Percentiles rank a stretch among this genome's conserved stretches.
These are phyloP conservation scores for Tipula helvola DNA, from an alignment of 2,888 invertebrate genomes.

Conservation along the genomic window DNA sequence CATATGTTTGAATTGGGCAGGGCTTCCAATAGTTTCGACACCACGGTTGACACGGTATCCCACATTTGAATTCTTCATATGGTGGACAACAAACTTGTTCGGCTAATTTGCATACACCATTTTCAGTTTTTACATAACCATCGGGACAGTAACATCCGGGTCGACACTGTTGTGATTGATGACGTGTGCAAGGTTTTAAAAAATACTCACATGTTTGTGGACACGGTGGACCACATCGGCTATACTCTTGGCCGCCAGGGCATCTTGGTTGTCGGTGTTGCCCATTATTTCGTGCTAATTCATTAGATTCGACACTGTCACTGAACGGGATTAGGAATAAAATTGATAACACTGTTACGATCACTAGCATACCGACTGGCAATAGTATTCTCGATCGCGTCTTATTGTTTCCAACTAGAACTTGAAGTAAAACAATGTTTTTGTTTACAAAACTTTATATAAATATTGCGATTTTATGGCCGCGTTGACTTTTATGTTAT, in stretches of 20 bases:
- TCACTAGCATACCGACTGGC: not conserved
- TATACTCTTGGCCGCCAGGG: not conserved
- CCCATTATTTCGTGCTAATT: not conserved
- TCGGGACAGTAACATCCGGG: not conserved
- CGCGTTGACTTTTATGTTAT: not conserved
- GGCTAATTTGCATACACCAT: not conserved
- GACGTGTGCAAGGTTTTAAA: not conserved
- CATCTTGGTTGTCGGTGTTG: not conserved
- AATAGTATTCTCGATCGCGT: not conserved
- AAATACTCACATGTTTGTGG: not conserved
- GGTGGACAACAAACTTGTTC: not conserved
- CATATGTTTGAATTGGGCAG: not conserved
- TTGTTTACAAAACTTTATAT: not conserved
- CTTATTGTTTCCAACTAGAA: not conserved
- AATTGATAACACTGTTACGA: not conserved
- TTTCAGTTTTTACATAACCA: not conserved
- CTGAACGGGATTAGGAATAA: not conserved
- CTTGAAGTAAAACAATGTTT: not conserved
- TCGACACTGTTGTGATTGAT: not conserved
- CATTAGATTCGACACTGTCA: not conserved
- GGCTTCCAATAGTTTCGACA: not conserved
- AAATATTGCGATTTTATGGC: not conserved
- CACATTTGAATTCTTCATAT: not conserved
- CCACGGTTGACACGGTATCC: not conserved
- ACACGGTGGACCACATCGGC: not conserved